These are phyloP conservation scores for Actias luna DNA, from an alignment of 2,888 invertebrate species.

Conservation along the genomic window DNA sequence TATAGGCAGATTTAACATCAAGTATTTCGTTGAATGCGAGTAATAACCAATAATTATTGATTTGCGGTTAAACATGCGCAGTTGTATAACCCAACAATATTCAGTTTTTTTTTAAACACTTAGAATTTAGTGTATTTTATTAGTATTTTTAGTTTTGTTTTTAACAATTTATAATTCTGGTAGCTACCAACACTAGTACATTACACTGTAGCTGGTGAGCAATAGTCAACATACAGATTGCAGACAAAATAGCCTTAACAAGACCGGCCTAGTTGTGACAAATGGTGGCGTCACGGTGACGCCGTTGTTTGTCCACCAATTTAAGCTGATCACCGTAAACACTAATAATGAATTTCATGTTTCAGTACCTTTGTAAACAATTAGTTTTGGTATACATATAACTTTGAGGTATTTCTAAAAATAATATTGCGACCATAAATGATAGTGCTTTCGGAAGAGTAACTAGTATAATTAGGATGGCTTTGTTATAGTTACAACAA, in stretches of 20 bases:
- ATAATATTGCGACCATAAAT: background rate
- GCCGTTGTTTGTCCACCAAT: conserved; percentile 54
- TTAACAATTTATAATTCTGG: background rate
- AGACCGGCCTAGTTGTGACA: conserved; percentile 73
- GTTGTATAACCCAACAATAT: too few relatives aligned
- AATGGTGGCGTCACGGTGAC: conserved; percentile 61
- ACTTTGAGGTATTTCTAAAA: background rate
- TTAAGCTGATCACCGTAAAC: conserved; percentile 57
- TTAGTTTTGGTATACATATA: background rate
- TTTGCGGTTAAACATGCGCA: too few relatives aligned
- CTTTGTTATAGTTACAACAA: too few relatives aligned
- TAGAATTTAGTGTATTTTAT: too few relatives aligned
- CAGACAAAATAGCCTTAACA: conserved; percentile 69
- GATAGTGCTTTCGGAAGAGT: too few relatives aligned
- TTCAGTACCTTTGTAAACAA: background rate
- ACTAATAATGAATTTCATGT: conserved; percentile 10
- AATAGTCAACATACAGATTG: conserved; percentile 46
- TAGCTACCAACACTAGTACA: background rate
- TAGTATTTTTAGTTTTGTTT: too few relatives aligned
- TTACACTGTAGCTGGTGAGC: background rate
- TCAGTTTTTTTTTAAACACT: too few relatives aligned
- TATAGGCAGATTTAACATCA: too few relatives aligned
- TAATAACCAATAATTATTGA: too few relatives aligned
- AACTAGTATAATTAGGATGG: too few relatives aligned
- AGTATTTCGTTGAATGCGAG: too few relatives aligned